These are phyloP conservation scores for Chelonoidis abingdonii DNA, from an alignment of 2,113 vertebrate species.

Conservation along the genomic window DNA sequence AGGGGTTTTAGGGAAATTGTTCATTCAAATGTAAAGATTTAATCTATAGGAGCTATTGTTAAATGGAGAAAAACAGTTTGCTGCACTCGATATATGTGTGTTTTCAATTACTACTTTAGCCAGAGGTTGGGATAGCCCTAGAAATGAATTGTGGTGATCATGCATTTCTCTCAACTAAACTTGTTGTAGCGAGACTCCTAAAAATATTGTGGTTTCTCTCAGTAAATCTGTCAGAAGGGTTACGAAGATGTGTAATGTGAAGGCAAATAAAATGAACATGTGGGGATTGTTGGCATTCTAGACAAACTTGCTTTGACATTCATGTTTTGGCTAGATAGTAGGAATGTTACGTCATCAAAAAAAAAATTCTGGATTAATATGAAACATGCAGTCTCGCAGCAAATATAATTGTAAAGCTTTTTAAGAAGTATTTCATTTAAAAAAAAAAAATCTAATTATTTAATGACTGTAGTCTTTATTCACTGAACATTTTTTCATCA, in stretches of 20 bases:
- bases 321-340: constrained; percentile 32
- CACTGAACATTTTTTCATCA: not conserved
- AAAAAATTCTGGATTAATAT: constrained; percentile 51
- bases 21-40: not conserved
- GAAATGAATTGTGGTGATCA: not conserved
- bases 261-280: constrained; percentile 24
- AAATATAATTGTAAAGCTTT: constrained; percentile 34
- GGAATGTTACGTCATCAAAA: constrained; percentile 47
- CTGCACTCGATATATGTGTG: not conserved
- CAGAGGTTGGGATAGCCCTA: not conserved
- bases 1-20: not conserved
- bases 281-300: constrained; percentile 47
- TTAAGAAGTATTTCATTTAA: constrained; percentile 40
- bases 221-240: constrained; percentile 17
- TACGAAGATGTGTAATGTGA: constrained; percentile 43
- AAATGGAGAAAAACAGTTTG: not conserved
- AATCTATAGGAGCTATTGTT: fast-evolving
- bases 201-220: constrained; percentile 15
- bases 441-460: constrained; percentile 14
- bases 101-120: not conserved
- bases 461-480: not conserved
- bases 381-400: not conserved
- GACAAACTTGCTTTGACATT: constrained; percentile 29
- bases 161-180: not conserved
- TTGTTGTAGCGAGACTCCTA: constrained; percentile 18